Base-by-base conservation (phyloP, 2,888 invertebrate species). In the Nematopogon swammerdamellus region DNA sequence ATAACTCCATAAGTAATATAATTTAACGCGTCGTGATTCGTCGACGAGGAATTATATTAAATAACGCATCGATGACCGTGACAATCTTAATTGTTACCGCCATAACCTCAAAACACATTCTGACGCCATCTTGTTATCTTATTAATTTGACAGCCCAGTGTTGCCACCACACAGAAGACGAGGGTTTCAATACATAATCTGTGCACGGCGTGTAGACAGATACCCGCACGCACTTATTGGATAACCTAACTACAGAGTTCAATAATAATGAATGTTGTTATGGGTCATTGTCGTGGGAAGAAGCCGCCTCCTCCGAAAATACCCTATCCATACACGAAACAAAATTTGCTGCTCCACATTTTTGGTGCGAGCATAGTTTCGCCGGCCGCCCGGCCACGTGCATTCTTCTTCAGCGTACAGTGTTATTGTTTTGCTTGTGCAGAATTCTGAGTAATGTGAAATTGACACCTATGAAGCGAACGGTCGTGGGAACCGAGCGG, bases 241-340 rank as follows among this genome's bases (percentile, higher is more conserved):
- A n/a, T n/a, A n/a, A n/a, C n/a, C n/a, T n/a, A n/a, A n/a, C n/a
- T n/a, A n/a, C n/a, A n/a, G n/a, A n/a, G n/a, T n/a, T n/a, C n/a
- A 25, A 25, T 6, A 25, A 25, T 25, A 18, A 30, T 43, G 49
- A 46, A 18, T 44, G 25, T 77, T 77, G 75, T 79, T 75, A 77
- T 77, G 73, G 73, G 70, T 75, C 71, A 72, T 70, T 70, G 74
- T 63, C 76, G 80, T 80, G 74, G 73, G 79, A 80, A 80, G 75
- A 25, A 25, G 25, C 25, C 25, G 25, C 25, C 25, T 4, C 8
- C 25, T 25, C 25, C n/a, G n/a, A n/a, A n/a, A n/a, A n/a, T n/a
- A n/a, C n/a, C n/a, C n/a, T n/a, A n/a, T n/a, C n/a, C n/a, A n/a
- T n/a, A n/a, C n/a, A n/a, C n/a, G n/a, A n/a, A n/a, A n/a, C n/a